Evolutionary conservation across 1,140 invertebrate species (phyloP).

Genomic region (Pogonomyrmex barbatus): DNA sequence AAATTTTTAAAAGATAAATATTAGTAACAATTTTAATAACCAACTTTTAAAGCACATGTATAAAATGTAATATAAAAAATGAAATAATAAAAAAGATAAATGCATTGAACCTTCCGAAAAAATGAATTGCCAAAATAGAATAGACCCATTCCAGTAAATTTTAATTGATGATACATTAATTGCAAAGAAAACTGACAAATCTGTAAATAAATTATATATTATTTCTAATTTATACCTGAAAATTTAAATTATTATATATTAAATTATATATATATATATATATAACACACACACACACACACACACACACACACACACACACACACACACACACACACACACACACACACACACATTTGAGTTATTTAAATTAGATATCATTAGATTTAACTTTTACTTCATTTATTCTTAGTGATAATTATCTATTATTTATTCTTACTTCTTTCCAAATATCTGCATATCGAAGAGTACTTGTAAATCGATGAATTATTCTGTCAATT

Average conservation of each 20-base stretch:
- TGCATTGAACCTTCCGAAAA: neutral
- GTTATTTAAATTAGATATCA: no score
- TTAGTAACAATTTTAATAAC: no score
- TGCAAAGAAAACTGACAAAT: constrained; percentile 2
- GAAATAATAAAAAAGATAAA: neutral
- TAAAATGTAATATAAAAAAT: no score
- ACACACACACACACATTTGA: no score
- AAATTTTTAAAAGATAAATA: no score
- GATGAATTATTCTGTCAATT: neutral
- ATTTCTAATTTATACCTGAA: no score
- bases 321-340: no score
- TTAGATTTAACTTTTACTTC: neutral
- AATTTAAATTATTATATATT: no score
- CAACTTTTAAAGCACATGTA: no score
- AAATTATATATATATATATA: no score
- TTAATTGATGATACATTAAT: neutral
- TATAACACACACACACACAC: no score
- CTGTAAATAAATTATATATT: neutral
- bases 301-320: no score
- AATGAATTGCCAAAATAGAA: constrained; percentile 9
- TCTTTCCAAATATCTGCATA: constrained; percentile 7
- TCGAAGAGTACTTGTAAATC: neutral
- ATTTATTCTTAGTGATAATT: neutral
- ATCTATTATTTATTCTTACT: neutral
- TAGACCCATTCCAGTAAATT: neutral